These are phyloP conservation scores for Squalus acanthias DNA, from an alignment of 2,797 vertebrate genomes.

Conservation along the genomic window DNA sequence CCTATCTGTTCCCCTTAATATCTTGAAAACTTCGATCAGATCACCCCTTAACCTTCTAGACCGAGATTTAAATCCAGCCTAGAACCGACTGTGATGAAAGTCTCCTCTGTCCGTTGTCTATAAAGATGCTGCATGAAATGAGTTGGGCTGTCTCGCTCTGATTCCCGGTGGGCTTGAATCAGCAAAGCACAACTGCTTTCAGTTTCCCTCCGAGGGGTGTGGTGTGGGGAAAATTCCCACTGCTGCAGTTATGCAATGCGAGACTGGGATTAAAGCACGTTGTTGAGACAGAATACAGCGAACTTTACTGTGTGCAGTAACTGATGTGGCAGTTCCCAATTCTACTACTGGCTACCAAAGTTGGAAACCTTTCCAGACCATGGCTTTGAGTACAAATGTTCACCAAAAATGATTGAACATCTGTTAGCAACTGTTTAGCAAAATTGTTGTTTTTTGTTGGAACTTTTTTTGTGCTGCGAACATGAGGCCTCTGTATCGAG, in stretches of 20 bases:
- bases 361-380: too few relatives aligned
- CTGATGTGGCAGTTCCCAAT: not conserved
- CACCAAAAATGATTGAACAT: too few relatives aligned
- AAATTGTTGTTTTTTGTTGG: too few relatives aligned
- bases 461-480: too few relatives aligned
- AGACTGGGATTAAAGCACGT: not conserved
- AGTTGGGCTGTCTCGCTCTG: too few relatives aligned
- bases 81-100: not conserved
- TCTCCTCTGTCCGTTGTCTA: not conserved
- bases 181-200: not conserved
- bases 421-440: too few relatives aligned
- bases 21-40: too few relatives aligned
- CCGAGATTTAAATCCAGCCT: not conserved
- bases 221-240: not conserved
- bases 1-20: too few relatives aligned
- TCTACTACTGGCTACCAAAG: not conserved
- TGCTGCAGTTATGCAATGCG: not conserved
- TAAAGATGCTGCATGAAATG: too few relatives aligned
- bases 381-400: too few relatives aligned
- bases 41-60: too few relatives aligned
- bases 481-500: too few relatives aligned
- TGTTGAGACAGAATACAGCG: not conserved
- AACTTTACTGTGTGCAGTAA: not conserved
- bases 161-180: not conserved
- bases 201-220: not conserved